phyloP scores from a whole-genome alignment of 1,140 invertebrate species.

The Drosophila seguyi region DNA sequence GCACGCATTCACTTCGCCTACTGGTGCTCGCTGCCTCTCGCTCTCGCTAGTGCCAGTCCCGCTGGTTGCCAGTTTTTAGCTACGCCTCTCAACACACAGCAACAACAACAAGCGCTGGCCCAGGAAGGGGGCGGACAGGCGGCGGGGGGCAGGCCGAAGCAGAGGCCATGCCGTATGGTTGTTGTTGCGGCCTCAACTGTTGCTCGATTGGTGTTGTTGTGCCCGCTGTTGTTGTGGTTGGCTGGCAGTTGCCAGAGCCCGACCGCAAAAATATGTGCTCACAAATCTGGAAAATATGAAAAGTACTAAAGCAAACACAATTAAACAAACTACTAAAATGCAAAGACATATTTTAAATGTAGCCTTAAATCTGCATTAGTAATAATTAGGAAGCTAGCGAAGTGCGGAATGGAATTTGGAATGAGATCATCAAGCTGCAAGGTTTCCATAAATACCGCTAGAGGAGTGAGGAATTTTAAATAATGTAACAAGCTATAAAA shows the following conservation, averaged over 20 bases:
- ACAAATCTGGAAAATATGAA: slow-evolving; percentile 6
- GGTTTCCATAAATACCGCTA: not conserved
- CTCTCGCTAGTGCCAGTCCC: slow-evolving; percentile 22
- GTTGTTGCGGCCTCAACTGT: slow-evolving; percentile 46
- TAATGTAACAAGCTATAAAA: not conserved
- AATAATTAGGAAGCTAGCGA: slow-evolving; percentile 2
- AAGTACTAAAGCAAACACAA: not conserved
- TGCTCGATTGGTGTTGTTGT: slow-evolving; percentile 57
- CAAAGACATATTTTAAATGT: not conserved
- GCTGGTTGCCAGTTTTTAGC: slow-evolving; percentile 62
- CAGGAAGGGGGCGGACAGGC: slow-evolving; percentile 37
- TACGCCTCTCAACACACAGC: slow-evolving; percentile 68
- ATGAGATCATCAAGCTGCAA: not conserved
- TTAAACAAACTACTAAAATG: slow-evolving; percentile 5
- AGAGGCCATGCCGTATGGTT: slow-evolving; percentile 45
- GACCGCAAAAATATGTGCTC: slow-evolving; percentile 5
- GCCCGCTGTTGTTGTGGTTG: slow-evolving; percentile 66
- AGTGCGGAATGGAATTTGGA: not conserved
- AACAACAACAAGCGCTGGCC: slow-evolving; percentile 26
- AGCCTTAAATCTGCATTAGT: not conserved
- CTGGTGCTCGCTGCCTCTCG: slow-evolving; percentile 37
- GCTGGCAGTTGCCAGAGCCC: slow-evolving; percentile 53
- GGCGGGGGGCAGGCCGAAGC: slow-evolving; percentile 33
- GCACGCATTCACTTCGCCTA: slow-evolving; percentile 44
- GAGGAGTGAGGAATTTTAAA: not conserved